These are phyloP conservation scores for Epizoanthus illoricatus DNA, from an alignment of 92 coral and sea anemone genomes.

Conservation along the genomic window DNA sequence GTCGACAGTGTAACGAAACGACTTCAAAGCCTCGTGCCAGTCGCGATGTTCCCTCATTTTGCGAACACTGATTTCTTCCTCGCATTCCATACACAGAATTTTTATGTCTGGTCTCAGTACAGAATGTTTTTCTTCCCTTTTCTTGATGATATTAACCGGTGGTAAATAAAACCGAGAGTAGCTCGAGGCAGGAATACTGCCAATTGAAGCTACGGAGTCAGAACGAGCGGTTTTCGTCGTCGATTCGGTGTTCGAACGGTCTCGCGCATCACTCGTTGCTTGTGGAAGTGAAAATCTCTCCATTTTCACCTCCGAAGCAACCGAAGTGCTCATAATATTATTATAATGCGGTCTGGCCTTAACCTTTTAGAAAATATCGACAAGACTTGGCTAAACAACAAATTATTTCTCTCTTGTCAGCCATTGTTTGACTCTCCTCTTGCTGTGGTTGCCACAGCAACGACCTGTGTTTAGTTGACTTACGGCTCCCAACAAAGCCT, in stretches of 20 bases:
- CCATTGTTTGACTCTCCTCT: conserved; percentile 10
- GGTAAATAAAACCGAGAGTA: conserved; percentile 25
- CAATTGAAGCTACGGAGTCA: conserved; percentile 9
- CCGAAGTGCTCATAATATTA: conserved; percentile 20
- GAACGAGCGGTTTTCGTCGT: conserved; percentile 32
- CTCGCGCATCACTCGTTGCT: conserved; percentile 11
- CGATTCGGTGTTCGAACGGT: conserved; percentile 36
- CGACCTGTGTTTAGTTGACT: neutral
- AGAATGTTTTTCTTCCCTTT: conserved; percentile 30
- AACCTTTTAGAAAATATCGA: neutral
- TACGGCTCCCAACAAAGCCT: neutral
- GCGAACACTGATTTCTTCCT: conserved; percentile 80
- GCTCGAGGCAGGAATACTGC: conserved; percentile 4
- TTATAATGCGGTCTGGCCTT: neutral
- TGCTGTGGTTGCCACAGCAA: conserved; percentile 27
- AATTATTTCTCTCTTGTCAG: neutral
- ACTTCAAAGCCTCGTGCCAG: conserved; percentile 76
- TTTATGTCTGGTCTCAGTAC: conserved; percentile 57
- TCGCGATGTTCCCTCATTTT: conserved; percentile 77
- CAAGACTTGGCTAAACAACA: conserved; percentile 1
- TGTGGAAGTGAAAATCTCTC: conserved; percentile 17
- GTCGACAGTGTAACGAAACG: conserved; percentile 69
- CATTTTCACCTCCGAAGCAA: conserved; percentile 23
- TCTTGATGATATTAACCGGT: conserved; percentile 11
- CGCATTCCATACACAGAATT: conserved; percentile 87